Evolutionary conservation across 30 jellyfish, hydroid and myxozoan genomes (phyloP).

Genomic region (Sanderia malayensis): DNA sequence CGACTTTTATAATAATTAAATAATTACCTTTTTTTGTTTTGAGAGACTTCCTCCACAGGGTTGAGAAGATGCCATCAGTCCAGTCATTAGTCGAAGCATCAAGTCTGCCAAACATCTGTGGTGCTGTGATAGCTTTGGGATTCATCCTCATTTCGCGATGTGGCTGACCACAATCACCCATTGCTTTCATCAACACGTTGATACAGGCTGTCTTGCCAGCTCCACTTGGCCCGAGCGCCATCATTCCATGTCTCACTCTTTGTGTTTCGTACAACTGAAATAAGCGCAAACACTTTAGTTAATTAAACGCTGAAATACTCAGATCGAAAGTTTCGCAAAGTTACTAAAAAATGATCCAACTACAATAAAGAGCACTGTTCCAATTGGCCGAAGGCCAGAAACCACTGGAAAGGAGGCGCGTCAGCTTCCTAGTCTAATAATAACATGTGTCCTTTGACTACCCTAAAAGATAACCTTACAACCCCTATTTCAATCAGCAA

Average conservation of each 20-base stretch:
- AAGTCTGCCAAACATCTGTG: conserved; percentile 94
- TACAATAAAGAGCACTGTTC: no score
- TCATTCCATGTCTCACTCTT: conserved; percentile 96
- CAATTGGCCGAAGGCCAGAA: no score
- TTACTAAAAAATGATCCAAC: no score
- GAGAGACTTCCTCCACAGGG: conserved; percentile 92
- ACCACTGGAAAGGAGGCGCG: no score
- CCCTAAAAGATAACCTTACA: no score
- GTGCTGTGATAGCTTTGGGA: conserved; percentile 97
- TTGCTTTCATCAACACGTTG: conserved; percentile 89
- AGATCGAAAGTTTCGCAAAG: no score
- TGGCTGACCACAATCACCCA: conserved; percentile 95
- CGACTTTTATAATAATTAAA: neutral
- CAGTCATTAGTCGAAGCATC: conserved; percentile 98
- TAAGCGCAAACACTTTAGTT: no score
- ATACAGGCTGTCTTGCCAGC: conserved; percentile 93
- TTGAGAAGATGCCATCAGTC: conserved; percentile 96
- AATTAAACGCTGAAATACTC: no score
- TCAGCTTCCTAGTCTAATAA: no score
- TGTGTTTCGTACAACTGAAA: conserved; percentile 84
- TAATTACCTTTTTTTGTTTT: conserved; percentile 74
- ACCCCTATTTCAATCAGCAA: no score
- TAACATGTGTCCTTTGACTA: no score
- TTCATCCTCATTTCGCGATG: conserved; percentile 95
- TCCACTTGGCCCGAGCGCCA: conserved; percentile 98